Conservation (phyloP, 2,113 vertebrate genomes). For the Trogon melanurus region DNA sequence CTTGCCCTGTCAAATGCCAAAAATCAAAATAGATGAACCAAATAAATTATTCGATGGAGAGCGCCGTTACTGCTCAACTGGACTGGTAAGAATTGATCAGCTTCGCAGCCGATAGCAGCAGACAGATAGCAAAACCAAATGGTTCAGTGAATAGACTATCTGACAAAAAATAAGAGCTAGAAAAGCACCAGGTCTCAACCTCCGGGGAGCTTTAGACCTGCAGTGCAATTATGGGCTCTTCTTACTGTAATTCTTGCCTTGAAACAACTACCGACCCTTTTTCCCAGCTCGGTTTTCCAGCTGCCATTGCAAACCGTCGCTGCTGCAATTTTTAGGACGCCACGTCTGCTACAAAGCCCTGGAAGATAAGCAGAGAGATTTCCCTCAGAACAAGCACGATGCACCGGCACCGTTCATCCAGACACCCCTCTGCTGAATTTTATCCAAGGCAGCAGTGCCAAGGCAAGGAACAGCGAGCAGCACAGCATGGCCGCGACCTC, state of each 20-base stretch:
- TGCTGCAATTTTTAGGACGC: not conserved
- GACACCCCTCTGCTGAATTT: not conserved
- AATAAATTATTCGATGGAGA: not conserved
- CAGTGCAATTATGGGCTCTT: not conserved
- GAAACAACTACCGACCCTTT: not conserved
- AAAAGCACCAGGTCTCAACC: not conserved
- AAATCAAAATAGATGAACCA: conserved; percentile 1
- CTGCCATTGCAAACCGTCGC: not conserved
- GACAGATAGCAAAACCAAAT: not conserved
- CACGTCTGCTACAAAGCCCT: not conserved
- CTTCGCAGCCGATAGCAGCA: not conserved
- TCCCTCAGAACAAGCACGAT: accelerated
- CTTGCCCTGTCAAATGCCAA: conserved; percentile 3
- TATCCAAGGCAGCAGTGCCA: not conserved
- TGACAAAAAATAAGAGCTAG: not conserved
- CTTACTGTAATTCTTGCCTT: not conserved
- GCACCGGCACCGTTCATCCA: accelerated
- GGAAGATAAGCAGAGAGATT: not conserved
- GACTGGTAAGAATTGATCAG: not conserved
- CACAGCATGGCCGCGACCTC: not conserved
- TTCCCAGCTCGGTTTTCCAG: not conserved
- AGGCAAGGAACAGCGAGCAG: not conserved
- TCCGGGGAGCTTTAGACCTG: not conserved
- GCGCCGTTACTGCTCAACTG: not conserved
- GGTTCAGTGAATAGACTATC: not conserved